Evolutionary conservation across 2,888 invertebrate species (phyloP).

Genomic region (Ariolimax columbianus): DNA sequence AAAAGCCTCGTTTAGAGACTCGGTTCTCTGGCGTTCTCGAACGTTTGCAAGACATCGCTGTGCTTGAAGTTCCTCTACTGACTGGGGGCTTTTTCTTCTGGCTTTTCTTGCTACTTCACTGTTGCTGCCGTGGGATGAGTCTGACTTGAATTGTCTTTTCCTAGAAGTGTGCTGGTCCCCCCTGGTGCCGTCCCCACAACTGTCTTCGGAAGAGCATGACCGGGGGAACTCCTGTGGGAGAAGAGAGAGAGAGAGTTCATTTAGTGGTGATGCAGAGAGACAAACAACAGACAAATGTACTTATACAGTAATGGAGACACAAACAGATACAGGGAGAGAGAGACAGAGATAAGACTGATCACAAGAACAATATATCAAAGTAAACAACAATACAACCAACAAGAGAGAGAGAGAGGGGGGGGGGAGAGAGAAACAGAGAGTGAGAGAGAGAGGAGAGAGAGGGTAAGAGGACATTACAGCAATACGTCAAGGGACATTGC

Average conservation of each 20-base stretch:
- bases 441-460: no score
- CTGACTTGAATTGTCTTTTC: slow-evolving; percentile 38
- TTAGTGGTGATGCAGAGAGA: neutral
- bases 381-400: no score
- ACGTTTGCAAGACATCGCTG: slow-evolving; percentile 97
- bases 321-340: no score
- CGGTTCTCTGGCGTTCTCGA: slow-evolving; percentile 83
- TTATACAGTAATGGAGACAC: no score
- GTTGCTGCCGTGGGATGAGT: slow-evolving; percentile 32
- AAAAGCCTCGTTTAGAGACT: slow-evolving; percentile 87
- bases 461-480: no score
- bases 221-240: slow-evolving; percentile 42
- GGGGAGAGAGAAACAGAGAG: no score
- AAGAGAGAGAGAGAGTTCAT: neutral
- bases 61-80: slow-evolving; percentile 88
- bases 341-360: no score
- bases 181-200: slow-evolving; percentile 33
- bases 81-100: slow-evolving; percentile 65
- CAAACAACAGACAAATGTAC: no score
- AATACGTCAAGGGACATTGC: no score
- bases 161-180: slow-evolving; percentile 27
- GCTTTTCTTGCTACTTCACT: slow-evolving; percentile 45
- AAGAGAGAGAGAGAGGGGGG: no score
- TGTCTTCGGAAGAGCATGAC: slow-evolving; percentile 46
- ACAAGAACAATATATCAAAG: no score